phyloP scores from a whole-genome alignment of 2,888 invertebrate genomes.

The Xylophagus ater region DNA sequence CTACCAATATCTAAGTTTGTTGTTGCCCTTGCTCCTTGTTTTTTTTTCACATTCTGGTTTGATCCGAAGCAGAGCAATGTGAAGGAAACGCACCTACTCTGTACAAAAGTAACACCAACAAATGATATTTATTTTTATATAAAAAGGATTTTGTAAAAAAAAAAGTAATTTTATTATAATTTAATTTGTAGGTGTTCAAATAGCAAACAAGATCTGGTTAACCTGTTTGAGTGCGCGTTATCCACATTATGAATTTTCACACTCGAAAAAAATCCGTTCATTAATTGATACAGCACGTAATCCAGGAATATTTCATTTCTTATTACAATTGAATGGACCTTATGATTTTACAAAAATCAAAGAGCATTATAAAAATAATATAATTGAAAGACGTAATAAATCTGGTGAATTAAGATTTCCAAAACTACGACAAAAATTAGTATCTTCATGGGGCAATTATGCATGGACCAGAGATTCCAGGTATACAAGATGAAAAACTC shows the following conservation, averaged over 20 bases:
- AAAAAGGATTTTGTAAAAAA: too few relatives aligned
- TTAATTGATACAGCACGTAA: constrained; percentile 61
- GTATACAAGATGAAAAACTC: constrained; percentile 35
- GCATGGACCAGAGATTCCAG: constrained; percentile 47
- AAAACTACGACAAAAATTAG: constrained; percentile 53
- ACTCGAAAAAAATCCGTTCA: constrained; percentile 50
- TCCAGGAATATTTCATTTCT: constrained; percentile 60
- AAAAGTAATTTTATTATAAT: constrained; percentile 11
- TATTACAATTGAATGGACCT: constrained; percentile 52
- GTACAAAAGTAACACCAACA: not conserved
- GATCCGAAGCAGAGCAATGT: not conserved
- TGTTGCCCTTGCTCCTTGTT: not conserved
- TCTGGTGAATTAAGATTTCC: constrained; percentile 51
- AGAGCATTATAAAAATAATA: constrained; percentile 40
- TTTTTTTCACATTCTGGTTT: too few relatives aligned
- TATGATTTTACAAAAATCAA: constrained; percentile 46
- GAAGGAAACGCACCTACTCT: not conserved
- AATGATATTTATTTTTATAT: not conserved
- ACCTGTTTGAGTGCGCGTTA: constrained; percentile 47
- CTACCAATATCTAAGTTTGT: too few relatives aligned
- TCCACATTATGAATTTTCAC: constrained; percentile 49
- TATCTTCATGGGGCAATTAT: constrained; percentile 65
- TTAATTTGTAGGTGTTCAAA: constrained; percentile 42
- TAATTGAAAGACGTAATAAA: constrained; percentile 46
- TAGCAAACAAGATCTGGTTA: constrained; percentile 46